Base-by-base conservation (phyloP, 2,888 invertebrate species). In the Lysandra coridon region DNA sequence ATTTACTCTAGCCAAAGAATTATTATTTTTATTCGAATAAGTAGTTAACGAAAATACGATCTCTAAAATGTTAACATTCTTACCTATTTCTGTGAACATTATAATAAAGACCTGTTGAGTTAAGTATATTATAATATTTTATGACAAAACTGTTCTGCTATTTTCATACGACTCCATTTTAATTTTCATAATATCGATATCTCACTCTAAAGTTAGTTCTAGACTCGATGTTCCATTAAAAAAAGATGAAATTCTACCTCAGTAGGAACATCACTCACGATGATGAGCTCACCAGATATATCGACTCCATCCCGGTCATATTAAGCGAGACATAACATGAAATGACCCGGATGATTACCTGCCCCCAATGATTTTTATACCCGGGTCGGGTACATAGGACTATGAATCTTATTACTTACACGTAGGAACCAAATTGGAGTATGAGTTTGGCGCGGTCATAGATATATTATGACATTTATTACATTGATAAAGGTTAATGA, bases 271-370 rank as follows among this genome's bases (percentile, higher is more conserved):
- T 57, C 57, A 69, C 33, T 37, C 33, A 69, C 17, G 69, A 69
- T 69, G 33, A 33, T 69, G 69, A 69, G 33, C 33, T 33, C 14
- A 30, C 12, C 10, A 64, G 69, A 33, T 40, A 57, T 74, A 80
- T 78, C 60, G 80, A 78, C 69, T 75, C 75, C 33, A 33, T 57
- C 76, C 53, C 14, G 17, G 76, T 30, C 33, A 57, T 33, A 76
- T 76, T 76, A 76, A 57, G 53, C 76, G 57, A n/a, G 30, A 40
- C 30, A 76, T 37, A 76, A 17, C 14, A 76, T 30, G 17, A 76
- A 76, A 76, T 76, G 76, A 76, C 17, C 53, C 76, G 76, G 30
- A 33, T 76, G 76, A 76, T 76, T 53, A 76, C 76, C 49, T 76
- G 17, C 14, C 4, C 23, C 17, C 57, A 76, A 76, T 76, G 76